Percentiles rank a stretch among this genome's conserved stretches.
These are phyloP conservation scores for Dusona sp. DNA, from an alignment of 2,888 invertebrate genomes.

Conservation along the genomic window DNA sequence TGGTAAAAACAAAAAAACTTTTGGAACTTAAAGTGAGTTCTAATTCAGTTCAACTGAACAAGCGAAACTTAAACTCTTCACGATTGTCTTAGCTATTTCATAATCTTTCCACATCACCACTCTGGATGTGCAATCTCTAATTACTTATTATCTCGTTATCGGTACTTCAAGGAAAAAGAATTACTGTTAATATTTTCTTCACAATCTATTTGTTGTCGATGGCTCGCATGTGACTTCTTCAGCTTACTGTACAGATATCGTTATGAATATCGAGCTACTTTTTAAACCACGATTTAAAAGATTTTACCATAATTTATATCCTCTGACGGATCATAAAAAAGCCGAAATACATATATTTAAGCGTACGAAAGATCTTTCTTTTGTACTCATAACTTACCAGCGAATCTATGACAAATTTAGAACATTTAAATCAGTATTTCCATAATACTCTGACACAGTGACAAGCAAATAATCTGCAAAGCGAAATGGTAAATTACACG, in stretches of 20 bases:
- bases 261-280: no score
- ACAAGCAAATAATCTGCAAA: neutral
- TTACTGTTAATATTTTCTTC: neutral
- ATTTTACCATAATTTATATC: neutral
- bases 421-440: neutral
- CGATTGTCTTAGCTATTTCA: neutral
- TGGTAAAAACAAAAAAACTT: neutral
- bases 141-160: neutral
- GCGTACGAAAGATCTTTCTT: neutral
- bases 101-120: neutral
- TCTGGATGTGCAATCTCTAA: neutral
- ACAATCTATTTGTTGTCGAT: neutral
- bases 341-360: neutral
- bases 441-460: neutral
- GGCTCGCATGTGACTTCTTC: neutral
- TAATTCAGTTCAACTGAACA: neutral
- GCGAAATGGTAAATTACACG: neutral
- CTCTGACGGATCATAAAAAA: neutral
- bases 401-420: neutral
- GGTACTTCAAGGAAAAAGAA: neutral
- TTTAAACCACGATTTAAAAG: no score
- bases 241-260: no score
- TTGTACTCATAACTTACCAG: neutral
- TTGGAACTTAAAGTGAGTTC: no score
- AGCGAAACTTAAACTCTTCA: neutral